Base-by-base conservation (phyloP, 2,797 vertebrate species). In the Pseudochirops corinnae region DNA sequence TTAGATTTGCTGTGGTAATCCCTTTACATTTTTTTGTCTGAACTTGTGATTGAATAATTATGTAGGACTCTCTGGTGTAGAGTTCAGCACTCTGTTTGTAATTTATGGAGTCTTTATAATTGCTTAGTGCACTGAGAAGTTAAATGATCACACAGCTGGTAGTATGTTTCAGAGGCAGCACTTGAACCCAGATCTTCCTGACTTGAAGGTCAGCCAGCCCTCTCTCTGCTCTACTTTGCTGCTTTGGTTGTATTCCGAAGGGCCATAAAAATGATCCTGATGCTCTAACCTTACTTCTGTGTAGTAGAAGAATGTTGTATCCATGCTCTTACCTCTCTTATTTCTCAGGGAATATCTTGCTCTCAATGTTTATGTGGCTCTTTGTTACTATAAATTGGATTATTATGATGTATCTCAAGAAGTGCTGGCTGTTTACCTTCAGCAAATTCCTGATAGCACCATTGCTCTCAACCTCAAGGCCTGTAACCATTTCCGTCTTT, bases 321-420 rank as follows among this genome's bases (percentile, higher is more conserved):
- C 9, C 39, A 50, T 87, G 96, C 97, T 31, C 91, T 97, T 57
- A 95, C 74, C 94, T 97, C 92, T 97, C 96, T 92, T 28, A 10
- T 95, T 95, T 91, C 97, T 67, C 97, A 99, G 99, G 98, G 99
- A 99, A 33, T 99, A 99, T 97, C 98, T 99, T 97, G 99, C 99
- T 91, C 98, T 99, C 98, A 99, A 99, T 95, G 99, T 99, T 0
- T 99, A 99, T 11, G 99, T 99, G 97, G 99, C 99, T 94, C 98
- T 99, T 62, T 99, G 99, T 98, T 99, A 99, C 98, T 99, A 99
- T 98, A 99, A 99, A 95, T 97, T 99, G 98, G 99, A 99, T 98
- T 99, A 99, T 98, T 99, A 99, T 56, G 99, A 99, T 92, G 99
- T 99, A 55, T 99, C 99, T 90, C 99, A 99, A 98, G 99, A 99